phyloP scores from a whole-genome alignment of 2,797 vertebrate genomes.

The Cossypha polioptera region DNA sequence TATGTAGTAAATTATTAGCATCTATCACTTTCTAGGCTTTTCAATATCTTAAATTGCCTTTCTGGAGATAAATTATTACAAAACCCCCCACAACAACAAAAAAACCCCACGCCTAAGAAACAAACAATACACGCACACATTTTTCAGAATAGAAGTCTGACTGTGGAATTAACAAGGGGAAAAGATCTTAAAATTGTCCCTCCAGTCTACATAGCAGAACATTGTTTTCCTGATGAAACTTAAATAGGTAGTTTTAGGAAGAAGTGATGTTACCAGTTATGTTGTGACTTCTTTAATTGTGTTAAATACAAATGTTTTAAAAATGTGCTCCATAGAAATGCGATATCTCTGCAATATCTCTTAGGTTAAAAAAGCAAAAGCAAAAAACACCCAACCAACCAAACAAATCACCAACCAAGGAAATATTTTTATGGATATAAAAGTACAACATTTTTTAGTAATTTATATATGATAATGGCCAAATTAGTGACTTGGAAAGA shows the following conservation, averaged over 20 bases:
- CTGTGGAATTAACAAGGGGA: not conserved
- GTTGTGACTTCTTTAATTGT: not conserved
- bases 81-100: not conserved
- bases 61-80: not conserved
- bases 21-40: not conserved
- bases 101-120: not conserved
- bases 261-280: not conserved
- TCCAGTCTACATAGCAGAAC: not conserved
- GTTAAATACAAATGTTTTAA: not conserved
- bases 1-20: not conserved
- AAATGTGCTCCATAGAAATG: not conserved
- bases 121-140: not conserved
- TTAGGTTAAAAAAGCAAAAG: not conserved
- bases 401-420: not conserved
- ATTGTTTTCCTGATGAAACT: not conserved
- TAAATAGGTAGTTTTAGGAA: not conserved
- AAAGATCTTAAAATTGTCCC: not conserved
- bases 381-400: not conserved
- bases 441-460: not conserved
- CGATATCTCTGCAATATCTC: not conserved
- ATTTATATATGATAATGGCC: not conserved
- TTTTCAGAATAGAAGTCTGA: not conserved
- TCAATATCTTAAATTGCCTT: not conserved
- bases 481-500: not conserved
- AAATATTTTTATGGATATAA: not conserved